phyloP scores from a whole-genome alignment of 2,888 invertebrate genomes.

The Harpagoxenus sublaevis region DNA sequence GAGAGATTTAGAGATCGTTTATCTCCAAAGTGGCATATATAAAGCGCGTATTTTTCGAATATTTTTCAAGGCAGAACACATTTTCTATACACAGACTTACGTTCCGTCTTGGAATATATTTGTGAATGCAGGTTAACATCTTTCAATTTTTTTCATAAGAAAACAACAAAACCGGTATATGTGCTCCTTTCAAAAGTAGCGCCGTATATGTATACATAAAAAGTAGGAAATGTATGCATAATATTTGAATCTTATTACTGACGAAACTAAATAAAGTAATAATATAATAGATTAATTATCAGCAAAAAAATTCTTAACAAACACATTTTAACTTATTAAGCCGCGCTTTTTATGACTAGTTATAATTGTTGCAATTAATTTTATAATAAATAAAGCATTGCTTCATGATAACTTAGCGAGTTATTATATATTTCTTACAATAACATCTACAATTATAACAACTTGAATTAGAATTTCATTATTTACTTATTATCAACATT shows the following conservation, averaged over 20 bases:
- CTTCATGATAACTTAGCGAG: background rate
- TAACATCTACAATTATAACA: background rate
- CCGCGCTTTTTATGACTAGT: background rate
- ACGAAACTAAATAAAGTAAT: background rate
- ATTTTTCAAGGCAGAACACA: background rate
- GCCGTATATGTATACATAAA: background rate
- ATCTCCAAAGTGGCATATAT: background rate
- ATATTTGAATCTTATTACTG: slow-evolving; percentile 1
- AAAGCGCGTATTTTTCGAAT: background rate
- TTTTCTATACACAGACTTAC: background rate
- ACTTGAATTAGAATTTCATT: background rate
- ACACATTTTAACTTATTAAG: background rate
- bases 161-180: background rate
- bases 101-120: background rate
- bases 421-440: background rate
- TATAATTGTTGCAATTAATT: background rate
- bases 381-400: background rate
- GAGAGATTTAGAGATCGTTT: slow-evolving; percentile 1
- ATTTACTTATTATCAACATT: background rate
- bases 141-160: background rate
- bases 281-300: background rate
- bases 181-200: background rate
- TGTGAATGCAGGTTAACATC: background rate
- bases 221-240: background rate
- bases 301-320: background rate